Evolutionary conservation across 35 echinoderm and acorn worm species (phyloP).

Genomic region (Stichopus chloronotus): DNA sequence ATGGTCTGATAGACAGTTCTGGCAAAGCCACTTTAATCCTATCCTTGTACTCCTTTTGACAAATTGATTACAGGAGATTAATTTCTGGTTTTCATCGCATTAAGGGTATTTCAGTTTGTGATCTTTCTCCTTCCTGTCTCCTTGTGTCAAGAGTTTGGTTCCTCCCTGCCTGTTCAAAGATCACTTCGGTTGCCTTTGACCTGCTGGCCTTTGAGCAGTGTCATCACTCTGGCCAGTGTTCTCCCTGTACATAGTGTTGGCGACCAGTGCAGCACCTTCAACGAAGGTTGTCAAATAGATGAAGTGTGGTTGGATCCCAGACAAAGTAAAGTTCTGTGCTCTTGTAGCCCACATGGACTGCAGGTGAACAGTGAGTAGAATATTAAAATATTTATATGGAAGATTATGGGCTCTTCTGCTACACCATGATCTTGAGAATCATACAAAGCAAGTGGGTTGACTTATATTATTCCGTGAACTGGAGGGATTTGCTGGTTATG

Average conservation of each 20-base stretch:
- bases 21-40: constrained; percentile 30
- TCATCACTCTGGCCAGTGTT: neutral
- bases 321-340: constrained; percentile 53
- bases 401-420: no score
- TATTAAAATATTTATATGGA: no score
- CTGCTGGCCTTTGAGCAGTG: constrained; percentile 1
- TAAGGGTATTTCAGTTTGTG: neutral
- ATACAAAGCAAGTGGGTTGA: no score
- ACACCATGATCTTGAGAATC: no score
- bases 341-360: constrained; percentile 63
- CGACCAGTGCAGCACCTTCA: constrained; percentile 42
- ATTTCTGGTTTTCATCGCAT: neutral
- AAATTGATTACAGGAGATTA: neutral
- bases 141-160: neutral
- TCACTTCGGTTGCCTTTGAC: neutral
- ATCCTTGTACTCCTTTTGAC: neutral
- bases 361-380: constrained; percentile 61
- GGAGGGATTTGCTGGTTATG: no score
- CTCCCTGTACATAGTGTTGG: constrained; percentile 57
- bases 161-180: neutral
- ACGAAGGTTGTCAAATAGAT: constrained; percentile 57
- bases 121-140: neutral
- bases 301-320: constrained; percentile 47
- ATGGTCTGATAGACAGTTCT: constrained; percentile 62
- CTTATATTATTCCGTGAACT: no score